Evolutionary conservation across 2,888 invertebrate species (phyloP).

Genomic region (Epinotia demarniana): DNA sequence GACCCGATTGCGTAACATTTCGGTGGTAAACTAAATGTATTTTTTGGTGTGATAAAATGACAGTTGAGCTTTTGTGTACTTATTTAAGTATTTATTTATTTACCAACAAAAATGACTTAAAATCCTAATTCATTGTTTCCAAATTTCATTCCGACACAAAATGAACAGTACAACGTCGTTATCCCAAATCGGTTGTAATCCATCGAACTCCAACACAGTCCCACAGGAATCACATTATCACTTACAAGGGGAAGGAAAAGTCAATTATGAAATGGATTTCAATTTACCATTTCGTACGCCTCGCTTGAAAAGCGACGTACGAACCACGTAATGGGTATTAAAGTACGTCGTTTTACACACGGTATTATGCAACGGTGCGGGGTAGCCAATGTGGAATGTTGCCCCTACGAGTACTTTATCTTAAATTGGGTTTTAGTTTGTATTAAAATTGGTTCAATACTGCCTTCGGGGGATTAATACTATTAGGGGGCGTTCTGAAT

Average conservation of each 20-base stretch:
- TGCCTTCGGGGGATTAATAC: slow-evolving; percentile 14
- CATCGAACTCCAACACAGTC: slow-evolving; percentile 12
- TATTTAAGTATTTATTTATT: too few relatives aligned
- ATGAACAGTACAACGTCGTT: not conserved
- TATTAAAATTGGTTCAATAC: slow-evolving; percentile 22
- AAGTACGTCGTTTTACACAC: not conserved
- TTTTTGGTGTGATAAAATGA: too few relatives aligned
- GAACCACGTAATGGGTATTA: not conserved
- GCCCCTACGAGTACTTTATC: slow-evolving; percentile 11
- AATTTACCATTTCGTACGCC: slow-evolving; percentile 50
- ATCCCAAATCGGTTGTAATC: slow-evolving; percentile 18
- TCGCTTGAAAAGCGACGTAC: not conserved
- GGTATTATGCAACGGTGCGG: slow-evolving; percentile 5
- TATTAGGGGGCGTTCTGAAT: not conserved
- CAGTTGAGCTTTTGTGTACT: too few relatives aligned
- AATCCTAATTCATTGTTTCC: not conserved
- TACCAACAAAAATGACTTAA: not conserved
- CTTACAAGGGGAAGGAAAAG: slow-evolving; percentile 57
- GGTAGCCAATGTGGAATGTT: slow-evolving; percentile 10
- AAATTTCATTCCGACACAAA: not conserved
- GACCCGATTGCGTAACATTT: too few relatives aligned
- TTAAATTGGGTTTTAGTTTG: slow-evolving; percentile 26
- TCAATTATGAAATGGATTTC: slow-evolving; percentile 70
- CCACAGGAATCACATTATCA: slow-evolving; percentile 11
- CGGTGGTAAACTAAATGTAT: too few relatives aligned